Evolutionary conservation across 1,140 invertebrate species (phyloP).

Genomic region (Bathynomus jamesi): DNA sequence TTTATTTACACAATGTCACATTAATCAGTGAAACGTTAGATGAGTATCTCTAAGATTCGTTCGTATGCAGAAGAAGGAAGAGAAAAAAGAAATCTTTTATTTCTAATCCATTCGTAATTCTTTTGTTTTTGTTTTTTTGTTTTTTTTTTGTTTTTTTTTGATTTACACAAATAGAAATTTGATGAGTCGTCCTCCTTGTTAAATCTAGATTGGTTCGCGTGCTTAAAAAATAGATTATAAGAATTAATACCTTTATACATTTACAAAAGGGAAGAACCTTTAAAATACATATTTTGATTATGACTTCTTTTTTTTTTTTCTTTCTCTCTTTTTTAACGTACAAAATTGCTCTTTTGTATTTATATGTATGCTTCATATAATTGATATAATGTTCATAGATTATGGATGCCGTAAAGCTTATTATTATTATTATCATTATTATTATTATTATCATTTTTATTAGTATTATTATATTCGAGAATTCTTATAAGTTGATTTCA

Average conservation of each 20-base stretch:
- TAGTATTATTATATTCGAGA: too few species aligned
- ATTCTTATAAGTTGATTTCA: too few species aligned
- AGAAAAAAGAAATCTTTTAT: not conserved
- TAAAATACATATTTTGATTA: too few species aligned
- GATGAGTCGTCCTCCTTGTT: not conserved
- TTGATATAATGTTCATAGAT: not conserved
- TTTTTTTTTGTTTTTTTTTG: not conserved
- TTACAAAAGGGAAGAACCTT: not conserved
- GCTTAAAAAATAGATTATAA: not conserved
- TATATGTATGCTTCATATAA: not conserved
- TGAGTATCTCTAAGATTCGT: not conserved
- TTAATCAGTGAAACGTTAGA: too few species aligned
- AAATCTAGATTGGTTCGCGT: not conserved
- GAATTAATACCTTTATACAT: not conserved
- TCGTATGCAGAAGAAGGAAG: not conserved
- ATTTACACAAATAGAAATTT: not conserved
- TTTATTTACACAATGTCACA: not conserved
- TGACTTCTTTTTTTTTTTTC: not conserved
- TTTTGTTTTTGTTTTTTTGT: not conserved
- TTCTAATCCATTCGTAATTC: not conserved
- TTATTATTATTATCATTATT: too few species aligned
- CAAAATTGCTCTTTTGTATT: not conserved
- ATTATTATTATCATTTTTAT: too few species aligned
- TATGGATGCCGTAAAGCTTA: not conserved
- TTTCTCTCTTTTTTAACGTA: not conserved